These are phyloP conservation scores for Scelioninae gen. 2 DNA, from an alignment of 2,888 invertebrate genomes.

Conservation along the genomic window DNA sequence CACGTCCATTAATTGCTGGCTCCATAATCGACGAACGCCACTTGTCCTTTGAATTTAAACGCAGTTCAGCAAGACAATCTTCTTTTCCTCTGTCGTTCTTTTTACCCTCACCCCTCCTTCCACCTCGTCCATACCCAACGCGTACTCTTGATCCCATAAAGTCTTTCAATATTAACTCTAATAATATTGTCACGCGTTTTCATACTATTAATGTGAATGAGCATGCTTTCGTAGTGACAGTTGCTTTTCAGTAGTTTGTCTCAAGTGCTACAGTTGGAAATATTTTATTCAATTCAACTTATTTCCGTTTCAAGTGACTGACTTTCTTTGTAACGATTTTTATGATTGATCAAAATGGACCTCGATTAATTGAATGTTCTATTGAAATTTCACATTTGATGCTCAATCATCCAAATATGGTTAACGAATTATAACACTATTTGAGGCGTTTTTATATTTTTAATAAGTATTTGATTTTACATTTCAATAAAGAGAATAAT, in stretches of 20 bases:
- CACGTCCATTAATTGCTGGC: slow-evolving; percentile 73
- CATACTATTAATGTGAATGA: slow-evolving; percentile 51
- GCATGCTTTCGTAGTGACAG: slow-evolving; percentile 47
- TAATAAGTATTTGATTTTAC: no score
- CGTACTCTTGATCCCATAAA: slow-evolving; percentile 42
- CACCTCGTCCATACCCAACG: no score
- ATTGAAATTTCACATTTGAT: slow-evolving; percentile 19
- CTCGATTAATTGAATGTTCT: slow-evolving; percentile 25
- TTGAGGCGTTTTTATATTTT: no score
- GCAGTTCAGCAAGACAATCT: slow-evolving; percentile 48
- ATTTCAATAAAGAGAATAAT: no score
- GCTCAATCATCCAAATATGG: no score
- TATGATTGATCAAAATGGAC: slow-evolving; percentile 1
- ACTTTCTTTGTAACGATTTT: slow-evolving; percentile 25
- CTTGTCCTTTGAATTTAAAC: slow-evolving; percentile 57
- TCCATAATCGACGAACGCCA: slow-evolving; percentile 55
- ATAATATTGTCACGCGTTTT: slow-evolving; percentile 52
- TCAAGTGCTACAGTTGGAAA: slow-evolving; percentile 48
- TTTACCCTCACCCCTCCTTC: neutral
- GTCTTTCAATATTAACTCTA: slow-evolving; percentile 50
- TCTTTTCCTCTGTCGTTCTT: slow-evolving; percentile 10
- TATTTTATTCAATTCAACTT: slow-evolving; percentile 41
- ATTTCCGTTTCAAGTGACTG: slow-evolving; percentile 29
- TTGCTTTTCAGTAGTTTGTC: slow-evolving; percentile 36
- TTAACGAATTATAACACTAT: no score